Evolutionary conservation across 2,888 invertebrate genomes (phyloP).

Genomic region (Clunio marinus): DNA sequence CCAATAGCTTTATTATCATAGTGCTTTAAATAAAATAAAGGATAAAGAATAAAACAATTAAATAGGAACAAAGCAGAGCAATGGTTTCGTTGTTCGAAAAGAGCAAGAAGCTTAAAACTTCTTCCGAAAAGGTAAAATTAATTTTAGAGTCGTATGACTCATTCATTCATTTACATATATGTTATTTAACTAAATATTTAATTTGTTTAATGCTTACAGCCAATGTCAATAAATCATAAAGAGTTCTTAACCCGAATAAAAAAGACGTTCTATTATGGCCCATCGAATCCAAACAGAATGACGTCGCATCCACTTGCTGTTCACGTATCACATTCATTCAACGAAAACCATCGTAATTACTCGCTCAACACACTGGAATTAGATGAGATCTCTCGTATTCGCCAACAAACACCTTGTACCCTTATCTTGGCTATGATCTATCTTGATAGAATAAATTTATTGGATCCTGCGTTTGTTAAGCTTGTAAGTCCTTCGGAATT

Average conservation of each 20-base stretch:
- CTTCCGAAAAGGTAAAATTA: no score
- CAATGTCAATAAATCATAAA: conserved; percentile 56
- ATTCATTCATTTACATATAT: no score
- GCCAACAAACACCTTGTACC: conserved; percentile 85
- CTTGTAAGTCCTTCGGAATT: conserved; percentile 84
- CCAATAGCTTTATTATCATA: no score
- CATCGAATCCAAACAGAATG: conserved; percentile 65
- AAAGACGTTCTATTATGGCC: conserved; percentile 85
- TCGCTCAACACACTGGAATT: conserved; percentile 72
- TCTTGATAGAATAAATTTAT: conserved; percentile 78
- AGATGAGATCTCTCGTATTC: conserved; percentile 70
- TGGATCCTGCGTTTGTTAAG: conserved; percentile 78
- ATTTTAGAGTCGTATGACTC: no score
- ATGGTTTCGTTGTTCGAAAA: no score
- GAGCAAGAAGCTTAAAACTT: no score
- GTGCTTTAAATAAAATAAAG: no score
- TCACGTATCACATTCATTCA: conserved; percentile 80
- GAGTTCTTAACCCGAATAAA: conserved; percentile 77
- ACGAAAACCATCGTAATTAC: conserved; percentile 68
- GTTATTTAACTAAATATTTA: no score
- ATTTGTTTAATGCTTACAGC: background rate
- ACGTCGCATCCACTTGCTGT: conserved; percentile 68
- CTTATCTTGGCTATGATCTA: conserved; percentile 90
- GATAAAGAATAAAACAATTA: no score
- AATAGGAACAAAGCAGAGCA: no score